Evolutionary conservation across 2,888 invertebrate genomes (phyloP).

Genomic region (Acanthosepion esculentum): DNA sequence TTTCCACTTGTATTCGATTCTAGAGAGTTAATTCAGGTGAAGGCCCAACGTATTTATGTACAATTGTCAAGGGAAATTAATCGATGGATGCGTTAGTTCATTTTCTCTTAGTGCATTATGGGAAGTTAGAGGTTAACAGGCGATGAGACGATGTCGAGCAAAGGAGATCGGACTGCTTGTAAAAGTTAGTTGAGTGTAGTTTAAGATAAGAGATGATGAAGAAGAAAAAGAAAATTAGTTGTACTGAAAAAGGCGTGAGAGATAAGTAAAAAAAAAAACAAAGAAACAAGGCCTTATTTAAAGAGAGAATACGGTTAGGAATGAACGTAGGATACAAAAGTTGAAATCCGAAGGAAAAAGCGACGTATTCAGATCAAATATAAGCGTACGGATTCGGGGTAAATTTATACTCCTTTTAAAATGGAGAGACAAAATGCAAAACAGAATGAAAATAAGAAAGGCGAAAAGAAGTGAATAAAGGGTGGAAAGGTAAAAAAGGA

Average conservation of each 20-base stretch:
- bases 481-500: too few species aligned
- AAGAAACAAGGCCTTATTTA: not conserved
- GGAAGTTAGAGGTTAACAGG: not conserved
- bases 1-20: constrained; percentile 4
- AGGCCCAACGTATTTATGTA: not conserved
- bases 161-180: not conserved
- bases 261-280: not conserved
- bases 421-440: too few species aligned
- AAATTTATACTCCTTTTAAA: too few species aligned
- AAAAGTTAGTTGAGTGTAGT: not conserved
- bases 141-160: not conserved
- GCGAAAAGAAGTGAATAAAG: too few species aligned
- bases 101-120: not conserved
- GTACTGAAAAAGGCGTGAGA: not conserved
- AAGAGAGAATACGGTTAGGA: not conserved
- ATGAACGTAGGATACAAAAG: not conserved
- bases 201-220: not conserved
- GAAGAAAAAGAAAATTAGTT: not conserved
- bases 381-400: too few species aligned
- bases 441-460: too few species aligned
- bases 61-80: constrained; percentile 33
- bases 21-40: constrained; percentile 20
- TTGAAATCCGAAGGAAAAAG: not conserved
- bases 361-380: not conserved
- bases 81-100: constrained; percentile 15